Evolutionary conservation across 2,797 vertebrate genomes (phyloP), one percentile per base, ranked within the genome.

Genomic region (Helostoma temminkii): DNA sequence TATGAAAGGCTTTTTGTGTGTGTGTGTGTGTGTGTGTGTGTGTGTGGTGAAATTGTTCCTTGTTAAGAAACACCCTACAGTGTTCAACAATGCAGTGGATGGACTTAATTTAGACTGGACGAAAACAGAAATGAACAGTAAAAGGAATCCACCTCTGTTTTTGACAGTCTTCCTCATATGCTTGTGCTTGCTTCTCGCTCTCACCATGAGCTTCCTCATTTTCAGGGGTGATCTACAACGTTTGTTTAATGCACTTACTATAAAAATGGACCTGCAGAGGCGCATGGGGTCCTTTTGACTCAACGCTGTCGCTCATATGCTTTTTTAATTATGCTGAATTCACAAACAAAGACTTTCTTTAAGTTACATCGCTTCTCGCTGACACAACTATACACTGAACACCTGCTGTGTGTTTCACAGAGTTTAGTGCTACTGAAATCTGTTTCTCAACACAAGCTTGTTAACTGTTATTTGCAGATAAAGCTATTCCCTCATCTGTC

Each of bases 1-100:
- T 59, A 41, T 74, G 53, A 80, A 76, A 76, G 22, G 63, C 7
- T 39, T 63, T 48, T 41, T 76, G 74, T 79, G 3, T 47, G 32
- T n/a, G n/a, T n/a, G n/a, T n/a, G n/a, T n/a, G n/a, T n/a, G n/a
- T n/a, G n/a, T n/a, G n/a, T n/a, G n/a, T n/a, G n/a, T n/a, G n/a
- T n/a, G 36, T 4, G 22, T 19, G n/a, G 48, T 26, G 53, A 34
- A 80, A 71, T 62, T 59, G 52, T 45, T 65, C 25, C 9, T 41
- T 42, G 59, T 58, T 42, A 71, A 54, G 41, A 55, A 71, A 45
- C 39, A 54, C 41, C 53, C 55, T 25, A 1, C 32, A 5, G 9
- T 22, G 9, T 57, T 1, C 37, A 24, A 9, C 48, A 19, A 26
- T 22, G 7, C 22, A 28, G 16, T 9, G n/a, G 19, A 24, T 19